Evolutionary conservation across 53 echinoderm and acorn worm species (phyloP), one percentile per base, ranked within the genome.

Genomic region (Paracentrotus lividus): DNA sequence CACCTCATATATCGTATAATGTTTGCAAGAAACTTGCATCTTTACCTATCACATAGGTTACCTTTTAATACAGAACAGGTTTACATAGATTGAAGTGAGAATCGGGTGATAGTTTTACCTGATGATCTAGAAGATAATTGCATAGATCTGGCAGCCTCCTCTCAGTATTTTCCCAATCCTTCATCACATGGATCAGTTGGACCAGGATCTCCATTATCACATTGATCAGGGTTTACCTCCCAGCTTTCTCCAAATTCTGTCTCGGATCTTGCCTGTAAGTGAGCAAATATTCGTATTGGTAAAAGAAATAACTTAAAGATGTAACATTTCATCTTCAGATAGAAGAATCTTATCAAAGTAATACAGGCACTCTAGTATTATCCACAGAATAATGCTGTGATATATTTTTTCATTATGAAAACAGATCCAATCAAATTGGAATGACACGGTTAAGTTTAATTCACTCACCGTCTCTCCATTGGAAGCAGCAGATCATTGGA

Each of bases 241-340:
- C 96, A 96, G 85, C 95, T 95, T 54, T 95, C 94, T 2, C 94
- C 96, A 84, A 95, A 96, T 1, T 95, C 96, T 34, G 88, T 49
- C 26, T 49, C 85, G 33, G 88, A 89, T 86, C 88, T 55, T 23
- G 89, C 92, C 97, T 97, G 64, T 2, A 58, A 88, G 44, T 0
- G 7, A 23, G 21, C 1, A 77, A 77, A 23, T 43, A 44, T 1
- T 1, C 1, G n/a, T n/a, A n/a, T n/a, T n/a, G n/a, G n/a, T n/a
- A n/a, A n/a, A n/a, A n/a, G n/a, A n/a, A n/a, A n/a, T 8, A 23
- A 43, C 24, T 21, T 0, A 31, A 77, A 43, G n/a, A n/a, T 3
- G 1, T 5, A 42, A 24, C 77, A 44, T 77, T 42, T 77, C 10
- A 8, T 43, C 44, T 44, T 77, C 44, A 36, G 26, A 75, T 3